Evolutionary conservation across 2,888 invertebrate genomes (phyloP), one percentile per base, ranked within the genome.

Genomic region (Quadriops clusia): DNA sequence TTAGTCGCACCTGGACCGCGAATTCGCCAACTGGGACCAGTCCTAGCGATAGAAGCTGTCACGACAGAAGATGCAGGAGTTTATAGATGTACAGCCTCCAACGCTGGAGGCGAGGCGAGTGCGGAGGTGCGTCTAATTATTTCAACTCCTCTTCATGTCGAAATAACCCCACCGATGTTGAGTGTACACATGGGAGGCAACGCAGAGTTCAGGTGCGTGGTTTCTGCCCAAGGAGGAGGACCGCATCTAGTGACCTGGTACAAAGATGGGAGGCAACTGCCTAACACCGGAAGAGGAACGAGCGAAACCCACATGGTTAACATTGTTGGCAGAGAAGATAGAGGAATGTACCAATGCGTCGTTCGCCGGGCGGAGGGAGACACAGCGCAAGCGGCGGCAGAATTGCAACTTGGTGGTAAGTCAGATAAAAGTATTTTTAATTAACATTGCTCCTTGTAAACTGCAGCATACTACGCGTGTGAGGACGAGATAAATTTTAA

Each of bases 331-430:
- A 63, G 78, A 30, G 78, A 79, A 47, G 79, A 80, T 53, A 67
- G 77, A 35, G 80, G 80, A 44, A 79, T 80, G 77, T 80, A 80
- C 54, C 80, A 80, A 53, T 81, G 80, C 53, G 67, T 80, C 38
- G 79, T 77, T 5, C 61, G 77, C 37, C 62, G 78, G 39, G 68
- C 75, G 17, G 78, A 79, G 52, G 77, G 78, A 9, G 79, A 79
- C 49, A 77, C 77, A 3, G 78, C 78, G 14, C 82, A 83, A 53
- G 80, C 78, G 5, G 70, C 81, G 1, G 77, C 79, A 1, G 80
- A 83, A 57, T 63, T 84, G 27, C 73, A 77, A 52, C 60, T 80
- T 37, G 74, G 79, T 51, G 76, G 79, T 81, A 53, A 65, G 65
- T 56, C 33, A 23, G 23, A 12, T 20, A n/a, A 11, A 14, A 11